Evolutionary conservation across 2,113 vertebrate species (phyloP), one percentile per base, ranked within the genome.

Genomic region (Etia nguti): DNA sequence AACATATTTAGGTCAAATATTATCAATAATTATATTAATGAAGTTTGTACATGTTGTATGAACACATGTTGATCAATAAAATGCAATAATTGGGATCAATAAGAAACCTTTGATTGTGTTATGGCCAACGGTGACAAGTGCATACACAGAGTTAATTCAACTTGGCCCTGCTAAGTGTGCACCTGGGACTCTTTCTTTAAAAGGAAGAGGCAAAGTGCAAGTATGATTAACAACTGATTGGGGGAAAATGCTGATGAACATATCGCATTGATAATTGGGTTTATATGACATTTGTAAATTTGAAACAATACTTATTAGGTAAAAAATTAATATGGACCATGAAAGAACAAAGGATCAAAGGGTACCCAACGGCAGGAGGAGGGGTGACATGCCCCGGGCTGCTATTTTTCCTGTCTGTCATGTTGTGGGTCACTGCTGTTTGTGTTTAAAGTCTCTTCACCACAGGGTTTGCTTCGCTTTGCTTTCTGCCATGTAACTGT

Each of bases 331-430:
- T 62, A 34, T 34, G 3, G 29, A 62, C 59, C 9, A 0, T 62
- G 59, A 62, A 16, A 62, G 59, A 62, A 1, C 2, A 34, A 62
- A 62, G 59, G 29, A 62, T 62, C 29, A 62, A 62, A 34, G 29
- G 59, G 29, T 62, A 62, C 9, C 59, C 29, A 34, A 62, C 0
- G 0, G 29, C 59, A 62, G 59, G 59, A 34, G 9, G 29, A 62
- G 1, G 1, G 59, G 6, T 34, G 29, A 34, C 34, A 62, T 62
- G 3, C 29, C 16, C 57, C 29, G 0, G 29, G 57, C 34, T 60
- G 57, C 59, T 62, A 20, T 62, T 62, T 62, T 62, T 62, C 0
- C 0, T 62, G 9, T 34, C 9, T 6, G 16, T 62, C 59, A 34
- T 34, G 59, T 62, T 62, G 59, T 0, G 29, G 59, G 0, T 62